Conservation (phyloP, 2,113 vertebrate genomes). For the Tichodroma muraria region DNA sequence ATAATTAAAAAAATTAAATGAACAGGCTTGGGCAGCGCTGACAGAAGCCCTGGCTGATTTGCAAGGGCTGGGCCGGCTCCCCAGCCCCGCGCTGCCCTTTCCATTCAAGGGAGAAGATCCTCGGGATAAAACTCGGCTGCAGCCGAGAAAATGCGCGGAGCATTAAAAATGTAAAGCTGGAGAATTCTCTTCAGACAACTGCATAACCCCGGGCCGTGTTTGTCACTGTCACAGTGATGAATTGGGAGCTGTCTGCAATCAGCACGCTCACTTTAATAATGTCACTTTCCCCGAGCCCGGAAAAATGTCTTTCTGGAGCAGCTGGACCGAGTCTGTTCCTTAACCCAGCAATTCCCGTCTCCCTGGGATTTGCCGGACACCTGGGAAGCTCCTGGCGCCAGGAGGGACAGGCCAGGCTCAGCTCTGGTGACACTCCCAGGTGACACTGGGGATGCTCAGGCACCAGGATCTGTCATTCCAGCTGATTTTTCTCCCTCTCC, state of each 20-base stretch:
- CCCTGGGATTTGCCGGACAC: not conserved
- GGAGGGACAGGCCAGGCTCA: not conserved
- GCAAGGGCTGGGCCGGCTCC: slow-evolving; percentile 37
- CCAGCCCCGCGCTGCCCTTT: slow-evolving; percentile 18
- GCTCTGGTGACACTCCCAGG: not conserved
- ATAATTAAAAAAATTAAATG: slow-evolving; percentile 47
- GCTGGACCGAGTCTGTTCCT: slow-evolving; percentile 25
- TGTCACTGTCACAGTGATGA: slow-evolving; percentile 24
- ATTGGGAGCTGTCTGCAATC: slow-evolving; percentile 5
- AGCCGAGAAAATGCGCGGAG: not conserved
- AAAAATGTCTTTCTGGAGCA: slow-evolving; percentile 17
- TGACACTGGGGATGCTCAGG: not conserved
- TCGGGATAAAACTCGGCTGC: not conserved
- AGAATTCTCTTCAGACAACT: slow-evolving; percentile 50
- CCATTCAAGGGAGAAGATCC: slow-evolving; percentile 41
- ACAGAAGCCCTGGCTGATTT: slow-evolving; percentile 31
- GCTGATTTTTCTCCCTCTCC: not conserved
- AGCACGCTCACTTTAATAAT: slow-evolving; percentile 7
- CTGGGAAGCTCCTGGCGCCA: not conserved
- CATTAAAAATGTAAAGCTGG: slow-evolving; percentile 59
- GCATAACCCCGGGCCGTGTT: slow-evolving; percentile 34
- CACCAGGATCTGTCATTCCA: rapidly evolving
- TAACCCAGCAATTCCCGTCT: not conserved
- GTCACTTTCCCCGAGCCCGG: not conserved
- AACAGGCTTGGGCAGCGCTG: not conserved